Base-by-base conservation (phyloP, 1,140 invertebrate species). In the Lepidotrigona ventralis region DNA sequence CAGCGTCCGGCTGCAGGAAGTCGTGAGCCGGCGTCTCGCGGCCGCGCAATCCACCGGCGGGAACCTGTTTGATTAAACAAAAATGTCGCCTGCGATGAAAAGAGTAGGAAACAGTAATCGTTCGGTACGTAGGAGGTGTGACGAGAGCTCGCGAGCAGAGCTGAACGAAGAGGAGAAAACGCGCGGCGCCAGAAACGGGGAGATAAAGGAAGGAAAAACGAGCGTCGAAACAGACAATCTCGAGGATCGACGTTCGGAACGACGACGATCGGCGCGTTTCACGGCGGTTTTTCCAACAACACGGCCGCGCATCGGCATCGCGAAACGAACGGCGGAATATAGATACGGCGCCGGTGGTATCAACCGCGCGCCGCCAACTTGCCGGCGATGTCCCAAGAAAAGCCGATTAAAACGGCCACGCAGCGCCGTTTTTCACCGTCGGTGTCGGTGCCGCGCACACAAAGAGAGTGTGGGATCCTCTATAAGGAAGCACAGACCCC, bases 281-380 rank as follows among this genome's bases (percentile, higher is more conserved):
- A 58, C 82, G 81, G 75, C 76, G 26, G 82, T 87, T 88, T 87
- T 87, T 82, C 66, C 71, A 64, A 53, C 39, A 8, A 6, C 39
- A 64, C 69, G 21, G 74, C 12, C 33, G 64, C 39, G 19, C 63
- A 39, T 39, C 33, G 63, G 87, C 86, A 82, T 89, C 86, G 39
- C 39, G 82, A 78, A 88, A 85, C 89, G 90, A 90, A 91, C 85
- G 85, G 81, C 54, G 82, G 88, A 90, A 91, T 90, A 90, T 91
- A 88, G 86, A 89, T 88, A 88, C 83, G 88, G 86, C 87, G 84
- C 84, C 86, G 86, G 69, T 70, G 75, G 73, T 39, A 68, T 64
- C 53, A 26, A 21, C 11, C 29, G 15, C 75, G 33, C 56, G 15
- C 23, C 63, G 58, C 63, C 54, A 74, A 29, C n/a, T 5, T 53